Evolutionary conservation across 1,140 invertebrate species (phyloP).

Genomic region (Probaryconus sp.): DNA sequence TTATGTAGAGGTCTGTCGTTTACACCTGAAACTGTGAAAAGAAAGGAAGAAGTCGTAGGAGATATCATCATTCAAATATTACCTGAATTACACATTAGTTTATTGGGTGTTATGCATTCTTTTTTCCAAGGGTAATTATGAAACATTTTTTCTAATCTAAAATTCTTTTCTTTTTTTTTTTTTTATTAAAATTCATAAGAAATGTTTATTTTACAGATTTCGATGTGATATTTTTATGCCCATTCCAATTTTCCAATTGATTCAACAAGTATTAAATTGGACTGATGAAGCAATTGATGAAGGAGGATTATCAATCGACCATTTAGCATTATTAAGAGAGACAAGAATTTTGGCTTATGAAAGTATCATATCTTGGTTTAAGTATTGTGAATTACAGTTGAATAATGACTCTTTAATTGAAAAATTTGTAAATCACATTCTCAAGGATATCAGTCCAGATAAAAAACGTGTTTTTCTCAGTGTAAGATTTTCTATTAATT

Average conservation of each 20-base stretch:
- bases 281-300: constrained; percentile 33
- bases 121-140: constrained; percentile 65
- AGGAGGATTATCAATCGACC: constrained; percentile 21
- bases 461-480: constrained; percentile 24
- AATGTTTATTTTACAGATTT: constrained; percentile 48
- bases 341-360: constrained; percentile 28
- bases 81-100: constrained; percentile 63
- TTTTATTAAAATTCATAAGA: constrained; percentile 1
- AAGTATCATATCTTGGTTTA: constrained; percentile 39
- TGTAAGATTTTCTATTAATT: constrained; percentile 15
- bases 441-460: constrained; percentile 39
- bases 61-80: constrained; percentile 62
- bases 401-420: constrained; percentile 35
- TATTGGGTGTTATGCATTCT: constrained; percentile 64
- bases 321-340: constrained; percentile 14
- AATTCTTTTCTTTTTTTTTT: too few relatives aligned
- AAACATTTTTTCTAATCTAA: too few relatives aligned
- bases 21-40: constrained; percentile 59
- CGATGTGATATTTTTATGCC: constrained; percentile 51
- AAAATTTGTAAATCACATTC: constrained; percentile 38
- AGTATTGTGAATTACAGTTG: constrained; percentile 20
- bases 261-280: constrained; percentile 60
- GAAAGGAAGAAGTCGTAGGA: too few relatives aligned
- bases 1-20: constrained; percentile 66
- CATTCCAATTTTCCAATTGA: constrained; percentile 57